A percentile compares a stretch with the other conserved stretches of the same genome.
phyloP scores from a whole-genome alignment of 2,797 vertebrate species.

The Spinus pinus region DNA sequence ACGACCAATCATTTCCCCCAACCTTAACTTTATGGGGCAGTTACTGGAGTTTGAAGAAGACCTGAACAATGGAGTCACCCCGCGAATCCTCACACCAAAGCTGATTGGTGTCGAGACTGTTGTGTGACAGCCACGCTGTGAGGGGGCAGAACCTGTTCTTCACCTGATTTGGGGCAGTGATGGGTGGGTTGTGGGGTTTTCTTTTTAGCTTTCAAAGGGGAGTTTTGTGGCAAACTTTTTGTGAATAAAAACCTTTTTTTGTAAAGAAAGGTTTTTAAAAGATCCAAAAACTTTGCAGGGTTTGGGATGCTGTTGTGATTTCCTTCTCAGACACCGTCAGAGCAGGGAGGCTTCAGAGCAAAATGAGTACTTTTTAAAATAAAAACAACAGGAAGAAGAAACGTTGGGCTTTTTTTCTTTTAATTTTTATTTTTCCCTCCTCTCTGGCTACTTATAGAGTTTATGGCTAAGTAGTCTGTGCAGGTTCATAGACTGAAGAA shows the following conservation, averaged over 20 bases:
- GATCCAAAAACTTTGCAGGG: conserved; percentile 43
- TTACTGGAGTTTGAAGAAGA: conserved; percentile 98
- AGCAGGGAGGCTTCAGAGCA: conserved; percentile 22
- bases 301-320: conserved; percentile 48
- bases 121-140: conserved; percentile 72
- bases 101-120: conserved; percentile 92
- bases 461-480: conserved; percentile 80
- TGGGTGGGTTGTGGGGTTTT: neutral
- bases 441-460: conserved; percentile 69
- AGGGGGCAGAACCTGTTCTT: neutral
- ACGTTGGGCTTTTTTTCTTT: neutral
- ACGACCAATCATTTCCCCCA: conserved; percentile 97
- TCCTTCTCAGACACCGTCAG: neutral
- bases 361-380: conserved; percentile 40
- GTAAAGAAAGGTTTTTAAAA: conserved; percentile 58
- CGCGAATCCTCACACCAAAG: conserved; percentile 95
- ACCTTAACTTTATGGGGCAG: conserved; percentile 99
- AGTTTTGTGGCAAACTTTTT: conserved; percentile 56
- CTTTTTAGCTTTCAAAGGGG: conserved; percentile 21
- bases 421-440: neutral
- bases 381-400: conserved; percentile 14
- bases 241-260: conserved; percentile 60
- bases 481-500: conserved; percentile 83
- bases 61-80: conserved; percentile 95
- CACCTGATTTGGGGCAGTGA: neutral